These are phyloP conservation scores for Ctenodactylus gundi DNA, from an alignment of 2,113 vertebrate genomes.

Conservation along the genomic window DNA sequence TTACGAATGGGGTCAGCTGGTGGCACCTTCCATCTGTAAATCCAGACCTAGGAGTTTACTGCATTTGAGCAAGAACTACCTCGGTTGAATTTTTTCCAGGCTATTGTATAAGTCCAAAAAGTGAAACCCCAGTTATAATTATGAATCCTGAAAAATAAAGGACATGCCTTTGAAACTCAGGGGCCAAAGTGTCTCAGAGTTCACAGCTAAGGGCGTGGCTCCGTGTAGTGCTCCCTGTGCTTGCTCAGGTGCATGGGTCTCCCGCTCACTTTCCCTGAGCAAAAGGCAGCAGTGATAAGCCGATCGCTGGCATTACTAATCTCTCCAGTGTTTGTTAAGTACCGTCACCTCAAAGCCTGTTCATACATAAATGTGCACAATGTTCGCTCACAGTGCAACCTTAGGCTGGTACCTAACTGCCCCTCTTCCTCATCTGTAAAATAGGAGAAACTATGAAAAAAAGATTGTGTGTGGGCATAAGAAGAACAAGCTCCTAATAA, in stretches of 20 bases:
- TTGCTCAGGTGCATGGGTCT: not conserved
- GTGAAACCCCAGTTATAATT: not conserved
- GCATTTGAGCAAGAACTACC: not conserved
- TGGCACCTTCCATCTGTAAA: not conserved
- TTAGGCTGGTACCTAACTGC: not conserved
- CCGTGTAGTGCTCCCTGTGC: fast-evolving
- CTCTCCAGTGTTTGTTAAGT: not conserved
- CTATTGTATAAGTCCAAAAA: not conserved
- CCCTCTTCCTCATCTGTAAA: not conserved
- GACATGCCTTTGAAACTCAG: not conserved
- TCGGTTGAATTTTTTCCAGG: not conserved
- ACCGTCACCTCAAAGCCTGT: not conserved
- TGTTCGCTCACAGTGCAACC: not conserved
- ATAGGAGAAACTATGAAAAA: not conserved
- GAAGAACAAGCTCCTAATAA: not conserved
- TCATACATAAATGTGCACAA: fast-evolving
- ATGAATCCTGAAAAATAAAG: not conserved
- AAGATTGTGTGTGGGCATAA: not conserved
- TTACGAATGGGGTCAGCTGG: not conserved
- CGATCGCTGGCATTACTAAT: not conserved
- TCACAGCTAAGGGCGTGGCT: not conserved
- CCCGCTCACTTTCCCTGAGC: not conserved
- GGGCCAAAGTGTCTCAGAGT: not conserved
- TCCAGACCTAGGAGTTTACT: not conserved
- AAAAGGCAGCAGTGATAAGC: not conserved